Base-by-base conservation (phyloP, 2,888 invertebrate genomes). In the Frankliniella fusca region DNA sequence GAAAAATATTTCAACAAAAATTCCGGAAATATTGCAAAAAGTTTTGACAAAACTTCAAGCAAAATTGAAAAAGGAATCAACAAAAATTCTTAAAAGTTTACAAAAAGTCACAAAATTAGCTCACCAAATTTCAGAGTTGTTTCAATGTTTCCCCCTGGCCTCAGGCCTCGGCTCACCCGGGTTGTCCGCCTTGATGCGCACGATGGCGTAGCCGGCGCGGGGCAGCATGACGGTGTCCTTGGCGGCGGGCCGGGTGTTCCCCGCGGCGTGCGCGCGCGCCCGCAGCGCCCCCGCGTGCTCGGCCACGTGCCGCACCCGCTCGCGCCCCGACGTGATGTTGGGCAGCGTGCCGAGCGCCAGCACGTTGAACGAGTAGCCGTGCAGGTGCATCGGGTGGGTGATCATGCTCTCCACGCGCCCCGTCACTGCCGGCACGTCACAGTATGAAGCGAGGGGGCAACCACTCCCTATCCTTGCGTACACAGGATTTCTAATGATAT, bases 201-300 rank as follows among this genome's bases (percentile, higher is more conserved):
- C 87, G 54, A 92, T 89, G 0, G 90, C 89, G 84, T 89, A 91
- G 0, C 93, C 93, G 84, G 92, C 92, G 84, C 92, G 92, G 0
- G 93, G 93, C 0, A 93, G 91, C 0, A 89, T 88, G 38, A 93
- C 88, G 1, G 92, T 92, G 85, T 93, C 93, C 85, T 92, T 93
- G 18, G 88, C 0, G 91, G 90, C 0, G 92, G 90, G 83, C 89
- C 70, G 11, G 49, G 38, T 81, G 61, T 79, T 80, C 38, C 38
- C 38, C 38, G 76, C 65, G 65, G 65, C 20, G 20, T 65, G 65
- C 54, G 12, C 20, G 18, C 79, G 27, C 11, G 76, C 48, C 11
- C 80, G 38, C 38, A 38, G 38, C 38, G 38, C 18, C 12, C 81
- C 76, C 8, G 38, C 61, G 18, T 50, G 3, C 38, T 27, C 38